Percentiles rank a stretch among this genome's conserved stretches.
Evolutionary conservation across 1,140 invertebrate species (phyloP).

Genomic region (Thrips palmi): DNA sequence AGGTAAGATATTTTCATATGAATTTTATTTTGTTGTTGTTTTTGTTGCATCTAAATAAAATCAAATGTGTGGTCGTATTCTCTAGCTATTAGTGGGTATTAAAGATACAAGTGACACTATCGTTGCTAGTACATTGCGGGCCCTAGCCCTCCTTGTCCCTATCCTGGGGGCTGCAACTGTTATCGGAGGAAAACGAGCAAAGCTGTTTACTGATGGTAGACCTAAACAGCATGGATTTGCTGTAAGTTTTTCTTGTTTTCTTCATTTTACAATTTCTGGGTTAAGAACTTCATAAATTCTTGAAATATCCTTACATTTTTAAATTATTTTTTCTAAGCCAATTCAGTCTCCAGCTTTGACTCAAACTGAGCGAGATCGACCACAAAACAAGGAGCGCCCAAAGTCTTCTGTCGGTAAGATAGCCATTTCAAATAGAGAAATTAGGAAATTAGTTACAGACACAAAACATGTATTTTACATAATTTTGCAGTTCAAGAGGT

Average conservation of each 20-base stretch:
- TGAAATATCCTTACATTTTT: no score
- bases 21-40: constrained; percentile 4
- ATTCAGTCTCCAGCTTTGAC: no score
- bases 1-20: constrained; percentile 26
- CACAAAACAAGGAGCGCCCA: no score
- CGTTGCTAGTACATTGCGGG: constrained; percentile 55
- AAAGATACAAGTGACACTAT: constrained; percentile 63
- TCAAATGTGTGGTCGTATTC: background rate
- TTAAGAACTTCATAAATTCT: no score
- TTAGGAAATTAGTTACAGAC: no score
- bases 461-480: no score
- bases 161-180: constrained; percentile 60
- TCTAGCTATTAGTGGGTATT: constrained; percentile 58
- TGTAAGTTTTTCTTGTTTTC: constrained; percentile 15
- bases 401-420: no score
- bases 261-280: constrained; percentile 17
- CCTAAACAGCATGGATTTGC: constrained; percentile 32
- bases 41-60: constrained; percentile 1
- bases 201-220: constrained; percentile 64
- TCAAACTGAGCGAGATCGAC: no score
- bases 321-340: no score
- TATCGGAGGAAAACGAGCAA: constrained; percentile 57
- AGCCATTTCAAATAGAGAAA: no score
- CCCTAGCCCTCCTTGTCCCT: constrained; percentile 61
- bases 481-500: constrained; percentile 20